phyloP scores from a whole-genome alignment of 2,888 invertebrate genomes.

The Volucella inflata region DNA sequence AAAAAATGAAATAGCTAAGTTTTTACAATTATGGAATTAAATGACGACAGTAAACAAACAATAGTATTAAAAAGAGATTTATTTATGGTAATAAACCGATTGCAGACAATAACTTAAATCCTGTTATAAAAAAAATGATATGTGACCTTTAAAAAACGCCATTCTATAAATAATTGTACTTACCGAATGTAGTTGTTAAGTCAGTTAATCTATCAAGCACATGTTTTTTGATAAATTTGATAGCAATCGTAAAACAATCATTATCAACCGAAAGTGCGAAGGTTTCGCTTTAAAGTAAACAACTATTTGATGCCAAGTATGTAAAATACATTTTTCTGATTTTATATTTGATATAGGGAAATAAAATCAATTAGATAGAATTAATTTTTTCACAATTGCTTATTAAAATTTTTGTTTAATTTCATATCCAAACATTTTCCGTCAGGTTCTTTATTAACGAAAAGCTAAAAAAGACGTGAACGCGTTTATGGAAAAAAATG shows the following conservation, averaged over 20 bases:
- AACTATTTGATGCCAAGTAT: too few relatives aligned
- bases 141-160: neutral
- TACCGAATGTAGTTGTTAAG: constrained; percentile 23
- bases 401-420: too few relatives aligned
- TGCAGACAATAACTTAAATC: neutral
- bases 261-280: neutral
- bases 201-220: constrained; percentile 17
- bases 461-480: too few relatives aligned
- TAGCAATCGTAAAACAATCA: constrained; percentile 12
- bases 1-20: neutral
- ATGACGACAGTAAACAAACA: constrained; percentile 4
- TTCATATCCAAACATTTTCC: too few relatives aligned
- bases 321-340: too few relatives aligned
- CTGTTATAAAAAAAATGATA: neutral
- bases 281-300: constrained; percentile 2
- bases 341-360: too few relatives aligned
- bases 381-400: too few relatives aligned
- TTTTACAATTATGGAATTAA: neutral
- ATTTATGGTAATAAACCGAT: constrained; percentile 23
- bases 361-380: too few relatives aligned
- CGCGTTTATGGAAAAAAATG: too few relatives aligned
- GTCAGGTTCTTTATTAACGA: too few relatives aligned
- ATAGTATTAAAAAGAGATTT: constrained; percentile 23
- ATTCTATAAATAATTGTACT: constrained; percentile 26
- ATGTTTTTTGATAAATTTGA: constrained; percentile 11